These are phyloP conservation scores for Circaetus gallicus DNA, from an alignment of 2,113 vertebrate genomes.

Conservation along the genomic window DNA sequence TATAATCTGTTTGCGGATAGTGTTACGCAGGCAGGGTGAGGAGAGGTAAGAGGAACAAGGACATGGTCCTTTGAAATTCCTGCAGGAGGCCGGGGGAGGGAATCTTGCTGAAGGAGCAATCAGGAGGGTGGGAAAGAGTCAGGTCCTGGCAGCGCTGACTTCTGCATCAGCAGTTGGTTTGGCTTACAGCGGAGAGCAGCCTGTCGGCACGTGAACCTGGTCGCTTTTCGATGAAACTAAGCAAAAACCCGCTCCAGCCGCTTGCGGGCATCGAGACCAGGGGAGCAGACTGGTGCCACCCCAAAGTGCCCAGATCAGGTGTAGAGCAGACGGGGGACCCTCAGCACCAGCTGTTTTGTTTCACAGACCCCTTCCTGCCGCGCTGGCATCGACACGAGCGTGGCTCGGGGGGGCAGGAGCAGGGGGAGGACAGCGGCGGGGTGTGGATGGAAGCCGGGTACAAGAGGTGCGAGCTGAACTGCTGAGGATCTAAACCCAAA, in stretches of 20 bases:
- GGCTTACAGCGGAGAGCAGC: too few species aligned
- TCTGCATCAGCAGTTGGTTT: not conserved
- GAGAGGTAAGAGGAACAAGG: not conserved
- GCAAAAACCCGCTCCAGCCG: not conserved
- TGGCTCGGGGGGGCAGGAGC: not conserved
- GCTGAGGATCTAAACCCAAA: not conserved
- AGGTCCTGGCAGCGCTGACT: not conserved
- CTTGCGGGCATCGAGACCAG: accelerated
- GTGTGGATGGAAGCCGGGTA: accelerated
- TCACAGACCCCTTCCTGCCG: not conserved
- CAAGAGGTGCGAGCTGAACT: not conserved
- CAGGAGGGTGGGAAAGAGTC: not conserved
- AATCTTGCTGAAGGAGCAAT: not conserved
- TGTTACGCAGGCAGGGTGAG: accelerated
- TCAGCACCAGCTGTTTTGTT: too few species aligned
- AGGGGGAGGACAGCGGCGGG: accelerated
- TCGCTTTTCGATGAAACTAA: not conserved
- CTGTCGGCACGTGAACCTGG: accelerated
- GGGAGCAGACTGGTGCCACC: not conserved
- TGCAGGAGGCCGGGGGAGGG: not conserved
- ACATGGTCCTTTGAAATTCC: accelerated
- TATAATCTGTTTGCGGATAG: accelerated
- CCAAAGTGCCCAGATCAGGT: accelerated
- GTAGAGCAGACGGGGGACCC: too few species aligned
- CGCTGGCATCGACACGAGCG: accelerated